phyloP scores from a whole-genome alignment of 2,797 vertebrate genomes.

The Heliangelus exortis region DNA sequence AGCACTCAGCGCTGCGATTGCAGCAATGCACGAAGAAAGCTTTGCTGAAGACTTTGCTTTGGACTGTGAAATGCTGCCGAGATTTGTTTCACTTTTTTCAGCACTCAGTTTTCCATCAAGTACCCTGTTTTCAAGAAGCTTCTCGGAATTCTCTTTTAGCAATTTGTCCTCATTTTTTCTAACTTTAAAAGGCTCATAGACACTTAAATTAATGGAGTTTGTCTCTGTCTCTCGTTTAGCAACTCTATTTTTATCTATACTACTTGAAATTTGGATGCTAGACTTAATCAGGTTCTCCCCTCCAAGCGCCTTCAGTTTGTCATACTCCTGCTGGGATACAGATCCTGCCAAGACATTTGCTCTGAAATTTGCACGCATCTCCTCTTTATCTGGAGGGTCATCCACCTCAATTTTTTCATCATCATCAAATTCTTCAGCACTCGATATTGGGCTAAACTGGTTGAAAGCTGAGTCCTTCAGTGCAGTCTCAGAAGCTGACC shows the following conservation, averaged over 20 bases:
- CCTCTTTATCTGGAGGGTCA: conserved; percentile 84
- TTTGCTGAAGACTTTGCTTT: conserved; percentile 90
- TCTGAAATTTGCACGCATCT: conserved; percentile 72
- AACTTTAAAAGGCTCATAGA: conserved; percentile 78
- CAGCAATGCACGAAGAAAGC: conserved; percentile 94
- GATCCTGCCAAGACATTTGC: conserved; percentile 77
- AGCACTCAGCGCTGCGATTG: conserved; percentile 92
- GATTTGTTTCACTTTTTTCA: conserved; percentile 74
- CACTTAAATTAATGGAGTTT: conserved; percentile 69
- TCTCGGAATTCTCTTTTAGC: conserved; percentile 79
- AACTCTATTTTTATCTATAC: conserved; percentile 79
- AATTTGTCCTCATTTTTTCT: conserved; percentile 81
- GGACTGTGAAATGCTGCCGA: conserved; percentile 72
- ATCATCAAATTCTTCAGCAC: conserved; percentile 95
- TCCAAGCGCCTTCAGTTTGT: conserved; percentile 74
- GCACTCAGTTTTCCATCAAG: conserved; percentile 77
- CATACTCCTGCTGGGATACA: conserved; percentile 77
- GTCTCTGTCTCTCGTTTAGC: conserved; percentile 80
- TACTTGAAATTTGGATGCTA: conserved; percentile 66
- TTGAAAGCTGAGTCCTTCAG: conserved; percentile 84
- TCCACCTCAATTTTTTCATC: conserved; percentile 95
- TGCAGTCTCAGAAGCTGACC: conserved; percentile 67
- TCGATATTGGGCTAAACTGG: conserved; percentile 97
- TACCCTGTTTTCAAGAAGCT: conserved; percentile 75
- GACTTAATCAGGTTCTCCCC: conserved; percentile 79